These are phyloP conservation scores for Euzophera pinguis DNA, from an alignment of 2,888 invertebrate species.

Conservation along the genomic window DNA sequence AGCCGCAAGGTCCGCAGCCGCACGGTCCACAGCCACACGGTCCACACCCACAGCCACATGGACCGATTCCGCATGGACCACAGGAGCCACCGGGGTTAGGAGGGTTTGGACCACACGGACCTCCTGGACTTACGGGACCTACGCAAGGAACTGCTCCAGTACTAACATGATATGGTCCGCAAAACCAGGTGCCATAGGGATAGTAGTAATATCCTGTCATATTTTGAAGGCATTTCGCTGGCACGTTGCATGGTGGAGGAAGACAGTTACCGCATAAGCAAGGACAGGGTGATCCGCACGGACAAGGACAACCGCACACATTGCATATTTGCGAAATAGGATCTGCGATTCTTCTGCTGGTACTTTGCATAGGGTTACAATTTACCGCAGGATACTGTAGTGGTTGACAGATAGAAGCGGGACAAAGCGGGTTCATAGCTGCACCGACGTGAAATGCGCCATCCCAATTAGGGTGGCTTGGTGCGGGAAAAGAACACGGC, in stretches of 20 bases:
- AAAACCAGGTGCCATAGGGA: conserved; percentile 41
- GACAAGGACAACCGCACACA: conserved; percentile 18
- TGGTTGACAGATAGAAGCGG: background rate
- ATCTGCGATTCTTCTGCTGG: background rate
- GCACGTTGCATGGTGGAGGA: conserved; percentile 29
- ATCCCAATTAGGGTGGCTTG: background rate
- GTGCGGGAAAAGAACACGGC: background rate
- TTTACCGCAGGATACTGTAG: conserved; percentile 8
- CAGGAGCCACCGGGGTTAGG: conserved; percentile 10
- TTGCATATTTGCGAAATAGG: conserved; percentile 17
- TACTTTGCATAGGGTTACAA: background rate
- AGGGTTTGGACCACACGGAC: conserved; percentile 11
- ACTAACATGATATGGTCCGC: conserved; percentile 36
- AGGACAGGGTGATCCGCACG: background rate
- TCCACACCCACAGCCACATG: background rate
- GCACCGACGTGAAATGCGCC: background rate
- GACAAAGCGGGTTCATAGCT: background rate
- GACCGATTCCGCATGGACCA: conserved; percentile 12
- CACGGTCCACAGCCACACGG: conserved; percentile 19
- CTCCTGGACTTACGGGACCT: conserved; percentile 7
- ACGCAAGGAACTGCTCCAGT: conserved; percentile 20
- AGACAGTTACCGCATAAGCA: conserved; percentile 1
- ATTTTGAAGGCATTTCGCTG: conserved; percentile 31
- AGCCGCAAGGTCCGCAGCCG: conserved; percentile 20
- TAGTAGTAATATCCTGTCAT: conserved; percentile 39